Conservation (phyloP, 2,797 vertebrate genomes). For the Labroides dimidiatus region DNA sequence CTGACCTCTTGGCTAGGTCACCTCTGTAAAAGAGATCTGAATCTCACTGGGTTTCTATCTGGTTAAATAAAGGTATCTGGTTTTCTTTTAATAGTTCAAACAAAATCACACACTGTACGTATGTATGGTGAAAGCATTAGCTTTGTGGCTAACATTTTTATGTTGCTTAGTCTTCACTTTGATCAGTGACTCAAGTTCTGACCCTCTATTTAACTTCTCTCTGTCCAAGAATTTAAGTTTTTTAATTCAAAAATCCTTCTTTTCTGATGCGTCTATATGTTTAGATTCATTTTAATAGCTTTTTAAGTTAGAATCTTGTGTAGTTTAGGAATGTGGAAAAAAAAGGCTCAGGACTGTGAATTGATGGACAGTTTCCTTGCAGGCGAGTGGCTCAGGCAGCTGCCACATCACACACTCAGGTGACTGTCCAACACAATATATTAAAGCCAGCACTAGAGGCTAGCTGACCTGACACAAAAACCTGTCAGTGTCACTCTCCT, state of each 20-base stretch:
- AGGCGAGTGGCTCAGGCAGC: slow-evolving; percentile 49
- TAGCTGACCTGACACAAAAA: slow-evolving; percentile 46
- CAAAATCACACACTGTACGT: not conserved
- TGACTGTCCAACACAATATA: slow-evolving; percentile 55
- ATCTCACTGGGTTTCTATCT: too few relatives aligned
- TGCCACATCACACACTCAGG: slow-evolving; percentile 54
- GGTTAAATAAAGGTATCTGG: too few relatives aligned
- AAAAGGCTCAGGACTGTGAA: slow-evolving; percentile 62
- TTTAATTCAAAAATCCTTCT: not conserved
- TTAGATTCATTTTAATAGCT: slow-evolving; percentile 13
- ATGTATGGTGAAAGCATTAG: too few relatives aligned
- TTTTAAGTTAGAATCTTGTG: slow-evolving; percentile 18
- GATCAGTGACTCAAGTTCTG: not conserved
- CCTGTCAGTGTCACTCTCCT: slow-evolving; percentile 34
- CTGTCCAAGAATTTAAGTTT: not conserved
- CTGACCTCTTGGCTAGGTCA: too few relatives aligned
- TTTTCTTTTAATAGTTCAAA: slow-evolving; percentile 1
- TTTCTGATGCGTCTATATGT: slow-evolving; percentile 3
- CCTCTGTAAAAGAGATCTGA: too few relatives aligned
- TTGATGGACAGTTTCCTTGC: slow-evolving; percentile 67
- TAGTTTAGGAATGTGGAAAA: slow-evolving; percentile 17
- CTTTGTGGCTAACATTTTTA: too few relatives aligned
- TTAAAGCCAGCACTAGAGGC: slow-evolving; percentile 57
- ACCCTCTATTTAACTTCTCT: not conserved
- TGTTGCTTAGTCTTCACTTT: too few relatives aligned